A percentile compares a stretch with the other conserved stretches of the same genome.
Conservation (phyloP, 2,113 vertebrate species). For the Dromaius novaehollandiae region DNA sequence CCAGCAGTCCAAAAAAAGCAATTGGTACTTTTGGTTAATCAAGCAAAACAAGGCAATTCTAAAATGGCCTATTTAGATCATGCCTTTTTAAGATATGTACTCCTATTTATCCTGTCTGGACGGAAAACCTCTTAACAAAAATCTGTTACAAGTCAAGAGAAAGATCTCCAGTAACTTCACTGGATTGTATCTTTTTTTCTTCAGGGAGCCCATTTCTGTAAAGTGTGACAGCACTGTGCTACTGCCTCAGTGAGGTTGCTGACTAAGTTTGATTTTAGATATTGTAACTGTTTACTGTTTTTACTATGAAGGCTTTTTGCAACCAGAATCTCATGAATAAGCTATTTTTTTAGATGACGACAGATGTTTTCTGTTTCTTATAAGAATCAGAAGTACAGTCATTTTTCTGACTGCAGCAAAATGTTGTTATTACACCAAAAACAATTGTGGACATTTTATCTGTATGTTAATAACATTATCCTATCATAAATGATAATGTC, state of each 20-base stretch:
- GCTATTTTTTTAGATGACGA: not conserved
- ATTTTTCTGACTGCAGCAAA: constrained; percentile 8
- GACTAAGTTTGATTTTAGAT: not conserved
- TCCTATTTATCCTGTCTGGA: not conserved
- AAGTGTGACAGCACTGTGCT: not conserved
- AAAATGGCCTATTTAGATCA: not conserved
- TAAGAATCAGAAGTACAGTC: not conserved
- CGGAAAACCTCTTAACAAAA: not conserved
- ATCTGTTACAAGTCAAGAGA: not conserved
- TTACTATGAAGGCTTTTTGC: not conserved
- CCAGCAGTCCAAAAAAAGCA: not conserved
- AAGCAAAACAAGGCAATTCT: constrained; percentile 1
- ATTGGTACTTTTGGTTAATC: constrained; percentile 21
- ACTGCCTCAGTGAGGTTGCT: not conserved
- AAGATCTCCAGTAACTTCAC: not conserved
- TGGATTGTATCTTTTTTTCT: not conserved
- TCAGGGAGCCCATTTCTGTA: not conserved
- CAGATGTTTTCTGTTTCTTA: not conserved
- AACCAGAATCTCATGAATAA: not conserved
- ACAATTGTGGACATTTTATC: not conserved
- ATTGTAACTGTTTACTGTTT: not conserved
- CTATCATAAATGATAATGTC: not conserved
- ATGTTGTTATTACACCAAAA: not conserved
- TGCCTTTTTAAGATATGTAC: not conserved
- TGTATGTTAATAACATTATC: not conserved